Percentiles rank a stretch among this genome's conserved stretches.
phyloP scores from a whole-genome alignment of 35 echinoderm and acorn worm species.

The Amphiura filiformis region DNA sequence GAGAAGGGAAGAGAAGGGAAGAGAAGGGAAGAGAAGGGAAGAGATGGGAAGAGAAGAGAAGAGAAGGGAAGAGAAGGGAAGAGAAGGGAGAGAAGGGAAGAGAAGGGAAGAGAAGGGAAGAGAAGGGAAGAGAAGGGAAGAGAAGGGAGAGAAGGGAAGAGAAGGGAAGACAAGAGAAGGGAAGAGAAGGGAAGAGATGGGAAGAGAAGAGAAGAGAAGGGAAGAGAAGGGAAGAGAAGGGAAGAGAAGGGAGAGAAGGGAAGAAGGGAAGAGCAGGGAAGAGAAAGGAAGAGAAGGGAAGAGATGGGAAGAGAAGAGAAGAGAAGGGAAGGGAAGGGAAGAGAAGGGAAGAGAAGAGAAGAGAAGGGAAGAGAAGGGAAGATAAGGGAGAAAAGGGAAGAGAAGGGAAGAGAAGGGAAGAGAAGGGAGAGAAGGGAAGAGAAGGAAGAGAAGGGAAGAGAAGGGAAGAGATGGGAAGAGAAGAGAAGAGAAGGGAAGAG shows the following conservation, averaged over 20 bases:
- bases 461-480: neutral
- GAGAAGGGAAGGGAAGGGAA: neutral
- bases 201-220: neutral
- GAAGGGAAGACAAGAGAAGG: neutral
- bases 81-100: too few species aligned
- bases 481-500: slow-evolving; percentile 8
- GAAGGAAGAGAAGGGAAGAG: slow-evolving; percentile 15
- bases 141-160: slow-evolving; percentile 5
- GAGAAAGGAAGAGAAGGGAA: slow-evolving; percentile 6
- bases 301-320: neutral
- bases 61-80: too few species aligned
- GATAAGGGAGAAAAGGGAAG: too few species aligned
- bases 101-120: too few species aligned
- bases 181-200: neutral
- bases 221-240: neutral
- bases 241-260: neutral
- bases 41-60: too few species aligned
- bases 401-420: neutral
- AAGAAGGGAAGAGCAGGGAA: neutral
- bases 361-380: neutral
- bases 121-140: too few species aligned
- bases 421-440: neutral
- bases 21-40: too few species aligned
- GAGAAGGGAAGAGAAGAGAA: neutral
- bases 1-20: too few species aligned